A percentile compares a stretch with the other conserved stretches of the same genome.
Conservation (phyloP, 2,797 vertebrate species). For the Vireo griseus region DNA sequence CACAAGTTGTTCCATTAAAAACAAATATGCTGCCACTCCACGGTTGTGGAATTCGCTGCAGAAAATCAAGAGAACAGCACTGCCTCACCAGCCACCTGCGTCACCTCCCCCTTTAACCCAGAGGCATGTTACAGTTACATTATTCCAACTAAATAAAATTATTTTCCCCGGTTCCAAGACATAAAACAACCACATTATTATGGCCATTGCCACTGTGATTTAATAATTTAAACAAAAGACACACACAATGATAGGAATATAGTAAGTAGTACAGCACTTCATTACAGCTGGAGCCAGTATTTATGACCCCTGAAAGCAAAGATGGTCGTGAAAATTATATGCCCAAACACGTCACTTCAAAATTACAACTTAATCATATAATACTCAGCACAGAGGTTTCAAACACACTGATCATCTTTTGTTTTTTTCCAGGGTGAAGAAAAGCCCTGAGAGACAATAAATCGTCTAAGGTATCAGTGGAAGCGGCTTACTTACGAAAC, state of each 20-base stretch:
- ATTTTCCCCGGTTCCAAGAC: conserved; percentile 41
- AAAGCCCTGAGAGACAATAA: conserved; percentile 14
- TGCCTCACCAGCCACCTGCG: conserved; percentile 35
- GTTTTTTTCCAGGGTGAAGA: background rate
- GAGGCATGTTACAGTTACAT: conserved; percentile 53
- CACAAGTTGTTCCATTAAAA: conserved; percentile 28
- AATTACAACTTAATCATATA: conserved; percentile 25
- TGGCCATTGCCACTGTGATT: conserved; percentile 36
- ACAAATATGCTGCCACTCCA: conserved; percentile 22
- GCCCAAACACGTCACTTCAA: background rate
- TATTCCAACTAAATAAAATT: conserved; percentile 56
- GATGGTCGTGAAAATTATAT: background rate
- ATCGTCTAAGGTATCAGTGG: background rate
- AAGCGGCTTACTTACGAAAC: background rate
- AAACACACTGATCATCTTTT: background rate
- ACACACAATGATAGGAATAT: conserved; percentile 12
- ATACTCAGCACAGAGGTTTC: background rate
- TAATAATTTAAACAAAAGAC: conserved; percentile 57
- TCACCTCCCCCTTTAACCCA: conserved; percentile 25
- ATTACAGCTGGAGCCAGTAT: conserved; percentile 15
- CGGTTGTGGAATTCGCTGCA: conserved; percentile 24
- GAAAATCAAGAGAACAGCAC: background rate
- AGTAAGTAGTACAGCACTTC: conserved; percentile 40
- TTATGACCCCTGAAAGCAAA: conserved; percentile 26
- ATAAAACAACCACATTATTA: conserved; percentile 47